Evolutionary conservation across 2,888 invertebrate species (phyloP).

Genomic region (Osedax fenrisi): DNA sequence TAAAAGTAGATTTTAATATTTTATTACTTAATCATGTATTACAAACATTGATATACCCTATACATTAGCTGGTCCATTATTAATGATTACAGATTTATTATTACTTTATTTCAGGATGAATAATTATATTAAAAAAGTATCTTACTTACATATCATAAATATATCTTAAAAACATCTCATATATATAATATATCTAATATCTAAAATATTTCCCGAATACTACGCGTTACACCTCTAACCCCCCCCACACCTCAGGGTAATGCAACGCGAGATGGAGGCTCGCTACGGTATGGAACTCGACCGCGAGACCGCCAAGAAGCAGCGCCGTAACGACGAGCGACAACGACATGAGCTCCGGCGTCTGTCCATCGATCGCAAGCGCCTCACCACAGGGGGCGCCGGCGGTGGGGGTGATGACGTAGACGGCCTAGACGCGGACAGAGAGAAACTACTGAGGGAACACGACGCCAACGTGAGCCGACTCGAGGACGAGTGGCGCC

Average conservation of each 20-base stretch:
- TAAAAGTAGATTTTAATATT: no score
- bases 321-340: conserved; percentile 40
- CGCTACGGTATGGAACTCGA: conserved; percentile 41
- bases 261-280: neutral
- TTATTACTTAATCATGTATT: no score
- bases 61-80: no score
- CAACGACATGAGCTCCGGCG: conserved; percentile 41
- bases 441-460: conserved; percentile 40
- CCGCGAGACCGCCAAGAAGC: conserved; percentile 39
- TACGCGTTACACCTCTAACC: no score
- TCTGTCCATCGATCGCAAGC: conserved; percentile 39
- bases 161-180: no score
- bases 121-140: no score
- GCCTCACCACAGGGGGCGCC: conserved; percentile 37
- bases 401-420: neutral
- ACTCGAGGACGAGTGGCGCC: neutral
- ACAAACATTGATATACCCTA: no score
- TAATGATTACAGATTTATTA: no score
- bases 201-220: no score
- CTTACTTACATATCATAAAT: no score
- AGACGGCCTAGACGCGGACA: conserved; percentile 40
- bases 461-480: conserved; percentile 40
- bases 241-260: neutral
- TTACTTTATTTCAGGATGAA: no score
- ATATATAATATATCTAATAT: no score